Base-by-base conservation (phyloP, 2,113 vertebrate species). In the Phaethon lepturus region DNA sequence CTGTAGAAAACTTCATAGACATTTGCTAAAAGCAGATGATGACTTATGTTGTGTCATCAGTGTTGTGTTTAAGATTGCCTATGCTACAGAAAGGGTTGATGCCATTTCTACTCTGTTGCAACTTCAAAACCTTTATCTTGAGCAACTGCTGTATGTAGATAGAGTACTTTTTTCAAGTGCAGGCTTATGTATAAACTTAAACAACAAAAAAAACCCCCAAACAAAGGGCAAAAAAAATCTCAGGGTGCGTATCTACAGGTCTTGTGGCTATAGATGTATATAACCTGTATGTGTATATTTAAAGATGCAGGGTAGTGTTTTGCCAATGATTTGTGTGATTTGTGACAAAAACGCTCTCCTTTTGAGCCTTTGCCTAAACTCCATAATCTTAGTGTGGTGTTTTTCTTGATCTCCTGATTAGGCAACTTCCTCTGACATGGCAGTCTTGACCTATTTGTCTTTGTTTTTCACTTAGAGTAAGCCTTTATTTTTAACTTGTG, bases 21-120 rank as follows among this genome's bases (percentile, higher is more conserved):
- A 10, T 75, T 79, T 86, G 56, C 31, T 82, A 28, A 78, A 84
- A 59, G 28, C 19, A 5, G 44, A 24, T 31, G 17, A 50, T 69
- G 31, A 7, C 11, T 88, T 50, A 35, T 0, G 0, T 45, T 69
- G 8, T 28, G 16, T 38, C 22, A 35, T 45, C 56, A 45, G 8
- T 40, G 19, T 69, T 38, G 28, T 59, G 6, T 72, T 75, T 28
- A 59, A 81, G 35, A 45, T 24, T 59, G 8, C 22, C 7, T 59
- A 0, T 9, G 22, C 26, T 79, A 15, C 18, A 59, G 45, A 84
- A 24, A 7, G 60, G 20, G 69, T 18, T 35, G 7, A 25, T 88
- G 26, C 35, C 11, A 20, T 4, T 74, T 92, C 29, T 63, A 5
- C 18, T 17, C 14, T 67, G 3, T n/a, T 55, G 24, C 12, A 85